phyloP scores from a whole-genome alignment of 2,888 invertebrate genomes.

The Chorisops tibialis region DNA sequence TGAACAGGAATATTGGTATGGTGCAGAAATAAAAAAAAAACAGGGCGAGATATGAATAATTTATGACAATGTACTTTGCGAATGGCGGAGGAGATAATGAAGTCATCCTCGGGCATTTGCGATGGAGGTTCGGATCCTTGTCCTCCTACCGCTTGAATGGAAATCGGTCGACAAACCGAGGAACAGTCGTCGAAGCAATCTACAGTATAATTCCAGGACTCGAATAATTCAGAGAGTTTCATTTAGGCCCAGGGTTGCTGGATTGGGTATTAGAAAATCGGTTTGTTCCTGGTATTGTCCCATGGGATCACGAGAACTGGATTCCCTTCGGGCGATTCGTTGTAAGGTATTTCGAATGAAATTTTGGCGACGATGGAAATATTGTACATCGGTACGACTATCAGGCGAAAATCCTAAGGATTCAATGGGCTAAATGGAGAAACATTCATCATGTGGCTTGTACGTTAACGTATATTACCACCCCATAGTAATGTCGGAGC shows the following conservation, averaged over 20 bases:
- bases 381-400: too few relatives aligned
- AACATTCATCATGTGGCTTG: slow-evolving; percentile 14
- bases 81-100: slow-evolving; percentile 30
- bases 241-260: background rate
- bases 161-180: too few relatives aligned
- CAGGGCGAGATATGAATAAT: slow-evolving; percentile 32
- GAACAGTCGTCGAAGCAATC: background rate
- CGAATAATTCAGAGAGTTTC: background rate
- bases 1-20: slow-evolving; percentile 29
- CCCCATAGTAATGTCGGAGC: slow-evolving; percentile 1
- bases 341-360: background rate
- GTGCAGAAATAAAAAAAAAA: slow-evolving; percentile 27
- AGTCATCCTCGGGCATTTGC: slow-evolving; percentile 28
- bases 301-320: background rate
- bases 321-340: background rate
- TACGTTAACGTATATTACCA: slow-evolving; percentile 1
- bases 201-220: background rate
- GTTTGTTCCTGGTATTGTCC: background rate
- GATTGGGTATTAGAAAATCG: slow-evolving; percentile 1
- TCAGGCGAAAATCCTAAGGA: background rate
- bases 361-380: background rate
- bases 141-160: background rate
- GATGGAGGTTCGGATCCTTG: background rate
- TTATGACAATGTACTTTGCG: slow-evolving; percentile 31
- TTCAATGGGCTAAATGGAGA: slow-evolving; percentile 13